A percentile compares a stretch with the other conserved stretches of the same genome.
These are phyloP conservation scores for Agonopterix subpropinquella DNA, from an alignment of 2,888 invertebrate genomes.

Conservation along the genomic window DNA sequence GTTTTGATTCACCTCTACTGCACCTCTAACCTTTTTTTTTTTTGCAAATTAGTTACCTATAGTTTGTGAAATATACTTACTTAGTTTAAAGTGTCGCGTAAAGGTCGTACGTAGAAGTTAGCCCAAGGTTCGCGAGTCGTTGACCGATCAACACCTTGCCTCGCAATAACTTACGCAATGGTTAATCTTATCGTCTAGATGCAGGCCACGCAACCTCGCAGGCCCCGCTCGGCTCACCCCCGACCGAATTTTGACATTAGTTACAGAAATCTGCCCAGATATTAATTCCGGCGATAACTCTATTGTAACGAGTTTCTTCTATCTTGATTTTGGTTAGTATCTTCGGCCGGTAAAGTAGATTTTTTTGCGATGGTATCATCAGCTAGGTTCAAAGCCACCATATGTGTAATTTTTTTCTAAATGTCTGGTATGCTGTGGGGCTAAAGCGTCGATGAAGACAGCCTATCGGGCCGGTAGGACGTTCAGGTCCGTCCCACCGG, in stretches of 20 bases:
- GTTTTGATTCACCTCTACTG: no score
- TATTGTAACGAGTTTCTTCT: no score
- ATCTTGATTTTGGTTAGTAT: no score
- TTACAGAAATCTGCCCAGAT: no score
- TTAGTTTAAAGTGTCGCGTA: constrained; percentile 25
- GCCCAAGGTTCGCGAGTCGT: constrained; percentile 69
- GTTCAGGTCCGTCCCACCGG: background rate
- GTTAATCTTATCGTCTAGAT: constrained; percentile 72
- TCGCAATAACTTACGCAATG: constrained; percentile 69
- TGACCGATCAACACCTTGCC: constrained; percentile 71
- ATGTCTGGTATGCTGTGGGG: constrained; percentile 15
- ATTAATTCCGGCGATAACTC: no score
- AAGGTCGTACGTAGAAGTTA: constrained; percentile 61
- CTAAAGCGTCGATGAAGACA: constrained; percentile 52
- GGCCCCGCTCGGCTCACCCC: constrained; percentile 48
- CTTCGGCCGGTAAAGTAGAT: no score
- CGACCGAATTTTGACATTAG: constrained; percentile 52
- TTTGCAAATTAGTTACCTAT: background rate
- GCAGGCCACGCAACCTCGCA: constrained; percentile 57
- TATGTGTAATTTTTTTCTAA: no score
- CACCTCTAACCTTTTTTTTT: background rate
- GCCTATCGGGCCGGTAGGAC: constrained; percentile 13
- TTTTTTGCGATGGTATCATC: no score
- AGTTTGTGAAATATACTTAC: background rate
- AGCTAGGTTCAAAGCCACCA: no score